Percentiles rank a stretch among this genome's conserved stretches.
phyloP scores from a whole-genome alignment of 2,888 invertebrate genomes.

The Pyrocoelia pectoralis region DNA sequence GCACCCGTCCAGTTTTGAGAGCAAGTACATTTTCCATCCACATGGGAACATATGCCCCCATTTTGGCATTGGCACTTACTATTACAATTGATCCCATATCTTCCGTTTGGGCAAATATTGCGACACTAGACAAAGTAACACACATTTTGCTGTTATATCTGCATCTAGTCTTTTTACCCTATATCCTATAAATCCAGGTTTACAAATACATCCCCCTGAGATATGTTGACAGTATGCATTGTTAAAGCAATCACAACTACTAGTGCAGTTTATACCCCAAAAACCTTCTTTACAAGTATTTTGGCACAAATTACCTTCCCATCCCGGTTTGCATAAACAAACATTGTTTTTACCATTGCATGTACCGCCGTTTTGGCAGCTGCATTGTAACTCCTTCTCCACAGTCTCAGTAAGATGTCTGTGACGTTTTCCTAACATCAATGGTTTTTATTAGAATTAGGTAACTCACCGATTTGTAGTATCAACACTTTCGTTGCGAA shows the following conservation, averaged over 20 bases:
- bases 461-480: background rate
- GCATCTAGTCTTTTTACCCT: background rate
- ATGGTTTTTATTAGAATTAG: background rate
- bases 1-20: background rate
- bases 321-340: slow-evolving; percentile 86
- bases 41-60: slow-evolving; percentile 89
- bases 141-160: too few species aligned
- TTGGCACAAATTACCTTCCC: slow-evolving; percentile 77
- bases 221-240: slow-evolving; percentile 84
- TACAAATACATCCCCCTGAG: slow-evolving; percentile 81
- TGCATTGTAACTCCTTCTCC: background rate
- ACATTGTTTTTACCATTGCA: slow-evolving; percentile 79
- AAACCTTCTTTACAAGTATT: slow-evolving; percentile 77
- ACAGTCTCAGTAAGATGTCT: too few species aligned
- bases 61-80: slow-evolving; percentile 81
- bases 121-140: slow-evolving; percentile 73
- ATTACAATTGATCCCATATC: slow-evolving; percentile 77
- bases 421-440: background rate
- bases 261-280: slow-evolving; percentile 84
- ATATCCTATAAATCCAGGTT: slow-evolving; percentile 81
- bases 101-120: slow-evolving; percentile 82
- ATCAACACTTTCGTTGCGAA: background rate
- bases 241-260: slow-evolving; percentile 69
- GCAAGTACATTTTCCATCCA: slow-evolving; percentile 69
- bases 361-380: slow-evolving; percentile 76